Percentiles rank a stretch among this genome's conserved stretches.
phyloP scores from a whole-genome alignment of 2,888 invertebrate genomes.

The Andricus curvator region DNA sequence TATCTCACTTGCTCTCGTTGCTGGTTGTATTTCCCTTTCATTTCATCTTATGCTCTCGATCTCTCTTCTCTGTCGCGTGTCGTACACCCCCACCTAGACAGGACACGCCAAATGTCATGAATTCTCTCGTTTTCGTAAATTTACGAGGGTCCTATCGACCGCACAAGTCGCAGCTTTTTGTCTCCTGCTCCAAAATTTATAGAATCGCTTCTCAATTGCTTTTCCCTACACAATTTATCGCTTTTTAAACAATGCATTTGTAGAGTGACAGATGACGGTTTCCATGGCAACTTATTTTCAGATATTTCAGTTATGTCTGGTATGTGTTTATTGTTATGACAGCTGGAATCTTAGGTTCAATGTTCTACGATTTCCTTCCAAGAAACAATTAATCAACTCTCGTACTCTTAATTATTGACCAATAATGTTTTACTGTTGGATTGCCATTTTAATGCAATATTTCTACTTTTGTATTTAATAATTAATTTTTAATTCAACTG shows the following conservation, averaged over 20 bases:
- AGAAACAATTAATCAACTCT: not conserved
- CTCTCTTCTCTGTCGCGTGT: constrained; percentile 45
- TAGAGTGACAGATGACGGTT: constrained; percentile 27
- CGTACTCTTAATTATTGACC: too few species aligned
- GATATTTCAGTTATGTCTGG: constrained; percentile 22
- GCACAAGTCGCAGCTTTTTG: constrained; percentile 7
- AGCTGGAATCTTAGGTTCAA: constrained; percentile 42
- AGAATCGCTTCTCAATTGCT: constrained; percentile 27
- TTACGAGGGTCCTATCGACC: constrained; percentile 35
- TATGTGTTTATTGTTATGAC: constrained; percentile 47
- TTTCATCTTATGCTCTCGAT: constrained; percentile 43
- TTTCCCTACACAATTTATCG: constrained; percentile 1
- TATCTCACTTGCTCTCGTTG: constrained; percentile 46
- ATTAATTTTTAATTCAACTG: not conserved
- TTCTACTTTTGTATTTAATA: not conserved
- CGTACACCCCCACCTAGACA: constrained; percentile 47
- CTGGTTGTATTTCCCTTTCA: constrained; percentile 48
- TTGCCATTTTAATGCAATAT: not conserved
- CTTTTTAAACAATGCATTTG: constrained; percentile 12
- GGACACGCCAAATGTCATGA: constrained; percentile 41
- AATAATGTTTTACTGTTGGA: too few species aligned
- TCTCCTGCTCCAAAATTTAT: constrained; percentile 45
- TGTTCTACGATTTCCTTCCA: not conserved
- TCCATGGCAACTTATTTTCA: not conserved
- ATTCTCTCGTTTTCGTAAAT: constrained; percentile 35